Evolutionary conservation across 2,888 invertebrate species (phyloP), one percentile per base, ranked within the genome.

Genomic region (Drosophila prostipennis): DNA sequence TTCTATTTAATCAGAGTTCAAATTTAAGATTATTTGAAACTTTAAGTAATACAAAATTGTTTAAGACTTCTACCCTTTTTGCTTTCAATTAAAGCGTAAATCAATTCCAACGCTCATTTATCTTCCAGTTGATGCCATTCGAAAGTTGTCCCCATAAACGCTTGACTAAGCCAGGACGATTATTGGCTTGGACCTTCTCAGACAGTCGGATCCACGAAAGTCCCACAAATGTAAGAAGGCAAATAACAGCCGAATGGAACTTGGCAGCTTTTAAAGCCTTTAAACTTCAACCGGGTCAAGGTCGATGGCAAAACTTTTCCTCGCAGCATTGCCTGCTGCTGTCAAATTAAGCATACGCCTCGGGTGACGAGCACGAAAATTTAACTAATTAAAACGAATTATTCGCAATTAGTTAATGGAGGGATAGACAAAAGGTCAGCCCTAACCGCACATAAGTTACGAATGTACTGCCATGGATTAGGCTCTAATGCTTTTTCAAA

Each of bases 201-300:
- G 61, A 40, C 60, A 61, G 45, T n/a, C 43, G 37, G 26, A 45
- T 8, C n/a, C 23, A 10, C 29, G 37, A 46, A 14, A 61, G 14
- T 63, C 23, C 23, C 8, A 19, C 42, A 42, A 26, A 8, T 23
- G n/a, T 5, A 42, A 11, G 42, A 45, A n/a, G 43, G 19, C 42
- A 45, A 52, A 16, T 19, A 10, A 32, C 52, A 37, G 45, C 13
- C 10, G 45, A 45, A 16, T 14, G 19, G n/a, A 49, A 36, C 26
- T 51, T 10, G 34, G 19, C 52, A 19, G 29, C 19, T 42, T 32
- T 37, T 43, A 14, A 29, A 19, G 42, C 49, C 34, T 69, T 45
- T 8, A 29, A 70, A 70, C 68, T 58, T 64, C 32, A n/a, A 36
- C 34, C 54, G 67, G 86, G 79, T 79, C 79, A 85, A 79, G 79